Conservation (phyloP, 2,888 invertebrate species). For the Cataglyphis cursor region DNA sequence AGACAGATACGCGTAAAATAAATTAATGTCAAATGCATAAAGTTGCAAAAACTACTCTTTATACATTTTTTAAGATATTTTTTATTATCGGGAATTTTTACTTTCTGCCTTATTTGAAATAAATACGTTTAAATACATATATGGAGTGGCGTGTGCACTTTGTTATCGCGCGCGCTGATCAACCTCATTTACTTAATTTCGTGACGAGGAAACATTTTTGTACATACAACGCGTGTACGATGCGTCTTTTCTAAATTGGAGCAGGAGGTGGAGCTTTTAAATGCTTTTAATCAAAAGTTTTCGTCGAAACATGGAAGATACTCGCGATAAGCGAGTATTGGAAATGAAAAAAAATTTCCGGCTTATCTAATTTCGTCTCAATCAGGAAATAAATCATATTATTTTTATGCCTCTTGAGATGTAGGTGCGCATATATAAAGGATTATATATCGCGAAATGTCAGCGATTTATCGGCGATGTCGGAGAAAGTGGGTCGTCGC, state of each 20-base stretch:
- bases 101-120: not conserved
- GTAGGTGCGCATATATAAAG: not conserved
- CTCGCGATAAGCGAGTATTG: not conserved
- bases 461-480: conserved; percentile 30
- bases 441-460: conserved; percentile 12
- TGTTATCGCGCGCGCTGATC: not conserved
- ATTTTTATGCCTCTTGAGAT: not conserved
- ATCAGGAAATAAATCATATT: conserved; percentile 16
- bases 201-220: not conserved
- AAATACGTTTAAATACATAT: not conserved
- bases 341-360: not conserved
- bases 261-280: not conserved
- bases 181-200: conserved; percentile 21
- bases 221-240: not conserved
- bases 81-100: not conserved
- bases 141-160: not conserved
- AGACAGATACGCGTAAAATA: not conserved
- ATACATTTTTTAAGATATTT: not conserved
- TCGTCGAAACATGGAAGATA: no score
- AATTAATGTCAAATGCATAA: not conserved
- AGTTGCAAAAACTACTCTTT: not conserved
- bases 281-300: not conserved
- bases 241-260: not conserved
- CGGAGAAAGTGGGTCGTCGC: conserved; percentile 40
- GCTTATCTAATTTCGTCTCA: conserved; percentile 8